Evolutionary conservation across 2,888 invertebrate genomes (phyloP).

Genomic region (Catocala fraxini): DNA sequence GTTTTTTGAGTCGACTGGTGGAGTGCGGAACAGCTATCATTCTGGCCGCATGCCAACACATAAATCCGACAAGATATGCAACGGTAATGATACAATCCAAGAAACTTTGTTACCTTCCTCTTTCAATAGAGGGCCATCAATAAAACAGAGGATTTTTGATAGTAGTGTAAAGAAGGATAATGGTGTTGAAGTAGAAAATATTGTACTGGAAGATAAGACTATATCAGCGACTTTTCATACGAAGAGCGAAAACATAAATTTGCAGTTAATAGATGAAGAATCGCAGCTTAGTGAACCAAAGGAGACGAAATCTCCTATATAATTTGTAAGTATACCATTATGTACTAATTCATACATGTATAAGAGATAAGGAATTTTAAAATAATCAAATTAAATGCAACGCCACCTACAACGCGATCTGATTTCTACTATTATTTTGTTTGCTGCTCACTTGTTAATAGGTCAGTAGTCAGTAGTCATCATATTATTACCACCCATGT

Average conservation of each 20-base stretch:
- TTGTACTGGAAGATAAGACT: conserved; percentile 82
- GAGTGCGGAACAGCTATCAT: conserved; percentile 83
- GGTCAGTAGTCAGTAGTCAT: no score
- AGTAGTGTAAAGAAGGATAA: conserved; percentile 80
- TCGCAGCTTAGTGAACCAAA: conserved; percentile 72
- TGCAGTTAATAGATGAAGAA: conserved; percentile 80
- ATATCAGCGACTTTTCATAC: conserved; percentile 73
- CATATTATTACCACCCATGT: no score
- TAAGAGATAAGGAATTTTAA: no score
- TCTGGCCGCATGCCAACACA: conserved; percentile 80
- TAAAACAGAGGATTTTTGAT: conserved; percentile 74
- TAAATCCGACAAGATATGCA: conserved; percentile 90
- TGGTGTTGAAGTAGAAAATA: conserved; percentile 87
- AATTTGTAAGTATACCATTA: conserved; percentile 66
- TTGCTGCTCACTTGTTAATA: no score
- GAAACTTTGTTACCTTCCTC: conserved; percentile 89
- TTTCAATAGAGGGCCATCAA: conserved; percentile 84
- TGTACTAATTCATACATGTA: neutral
- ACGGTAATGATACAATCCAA: conserved; percentile 92
- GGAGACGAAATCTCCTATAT: conserved; percentile 64
- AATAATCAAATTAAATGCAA: no score
- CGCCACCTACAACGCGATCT: no score
- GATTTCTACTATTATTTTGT: no score
- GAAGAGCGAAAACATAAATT: conserved; percentile 74
- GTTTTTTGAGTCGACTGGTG: conserved; percentile 86